Evolutionary conservation across 2,113 vertebrate species (phyloP).

Genomic region (Bucco capensis): DNA sequence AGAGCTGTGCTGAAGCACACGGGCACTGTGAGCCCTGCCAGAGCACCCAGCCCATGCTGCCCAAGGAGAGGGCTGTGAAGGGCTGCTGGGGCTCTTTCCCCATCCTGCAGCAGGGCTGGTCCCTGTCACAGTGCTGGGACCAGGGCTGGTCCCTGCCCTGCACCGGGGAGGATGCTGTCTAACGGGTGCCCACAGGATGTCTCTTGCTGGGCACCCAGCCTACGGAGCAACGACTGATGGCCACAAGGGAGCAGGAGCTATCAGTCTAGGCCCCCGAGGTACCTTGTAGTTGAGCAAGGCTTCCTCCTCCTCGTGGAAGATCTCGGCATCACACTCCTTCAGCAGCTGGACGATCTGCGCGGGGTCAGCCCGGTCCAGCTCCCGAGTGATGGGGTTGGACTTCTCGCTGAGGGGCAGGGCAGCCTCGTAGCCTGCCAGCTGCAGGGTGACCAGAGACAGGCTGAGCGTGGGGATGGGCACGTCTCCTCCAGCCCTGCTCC

Average conservation of each 20-base stretch:
- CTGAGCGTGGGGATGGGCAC: not conserved
- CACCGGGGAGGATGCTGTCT: not conserved
- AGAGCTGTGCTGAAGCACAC: not conserved
- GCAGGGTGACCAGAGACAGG: not conserved
- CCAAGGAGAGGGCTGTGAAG: not conserved
- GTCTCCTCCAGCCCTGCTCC: not conserved
- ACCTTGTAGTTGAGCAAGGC: not conserved
- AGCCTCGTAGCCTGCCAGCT: not conserved
- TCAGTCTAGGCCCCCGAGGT: not conserved
- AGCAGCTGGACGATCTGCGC: not conserved
- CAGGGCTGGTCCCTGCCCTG: not conserved
- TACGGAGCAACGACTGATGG: not conserved
- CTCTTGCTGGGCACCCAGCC: not conserved
- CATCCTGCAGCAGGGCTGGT: not conserved
- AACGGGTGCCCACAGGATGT: not conserved
- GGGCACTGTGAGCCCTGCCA: not conserved
- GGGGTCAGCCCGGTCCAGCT: not conserved
- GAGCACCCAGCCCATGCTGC: not conserved
- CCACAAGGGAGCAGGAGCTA: not conserved
- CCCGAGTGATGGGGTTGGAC: not conserved
- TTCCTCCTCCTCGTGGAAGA: not conserved
- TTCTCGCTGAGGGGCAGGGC: not conserved
- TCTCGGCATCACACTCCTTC: not conserved
- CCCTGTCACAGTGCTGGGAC: not conserved
- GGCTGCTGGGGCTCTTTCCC: not conserved